Evolutionary conservation across 1,140 invertebrate species (phyloP), one percentile per base, ranked within the genome.

Genomic region (Bombus waltoni): DNA sequence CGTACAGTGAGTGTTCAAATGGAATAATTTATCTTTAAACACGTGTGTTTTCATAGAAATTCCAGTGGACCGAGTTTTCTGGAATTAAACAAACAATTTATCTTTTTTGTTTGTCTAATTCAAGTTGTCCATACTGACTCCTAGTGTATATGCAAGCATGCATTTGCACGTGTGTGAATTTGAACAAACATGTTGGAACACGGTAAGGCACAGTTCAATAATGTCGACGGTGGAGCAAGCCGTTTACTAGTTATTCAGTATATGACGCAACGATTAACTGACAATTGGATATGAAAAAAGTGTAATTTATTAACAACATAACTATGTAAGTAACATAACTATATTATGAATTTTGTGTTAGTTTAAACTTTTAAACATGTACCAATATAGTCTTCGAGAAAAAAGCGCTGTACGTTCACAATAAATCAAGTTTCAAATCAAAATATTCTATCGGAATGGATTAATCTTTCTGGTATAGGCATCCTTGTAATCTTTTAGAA

Each of bases 111-210:
- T 75, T 22, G 10, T 53, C 25, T 53, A 25, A 28, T 53, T 15
- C 9, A 73, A 35, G 73, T 75, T 75, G 73, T 9, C 73, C 9
- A 53, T 75, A 75, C 73, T 75, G 72, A 47, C 9, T 18, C 6
- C 5, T 9, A 22, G 8, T 32, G 2, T 1, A 8, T 32, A 73
- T 47, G 25, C 70, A 57, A 25, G 4, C 22, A 35, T 53, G 22
- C 11, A 32, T 62, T 42, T 40, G 22, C 28, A n/a, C 59, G 66
- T 66, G 38, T 18, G 38, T 74, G 44, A 70, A 22, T 53, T 18
- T 53, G 18, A 53, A 53, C 47, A 18, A 22, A 53, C 13, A 44
- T 35, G n/a, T 10, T 32, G 10, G 35, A 35, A 42, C 4, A 40
- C 3, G 40, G 4, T 32, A 81, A 35, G 44, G 40, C 44, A 57